Base-by-base conservation (phyloP, 2,888 invertebrate genomes). In the Sarcophaga rosellei region DNA sequence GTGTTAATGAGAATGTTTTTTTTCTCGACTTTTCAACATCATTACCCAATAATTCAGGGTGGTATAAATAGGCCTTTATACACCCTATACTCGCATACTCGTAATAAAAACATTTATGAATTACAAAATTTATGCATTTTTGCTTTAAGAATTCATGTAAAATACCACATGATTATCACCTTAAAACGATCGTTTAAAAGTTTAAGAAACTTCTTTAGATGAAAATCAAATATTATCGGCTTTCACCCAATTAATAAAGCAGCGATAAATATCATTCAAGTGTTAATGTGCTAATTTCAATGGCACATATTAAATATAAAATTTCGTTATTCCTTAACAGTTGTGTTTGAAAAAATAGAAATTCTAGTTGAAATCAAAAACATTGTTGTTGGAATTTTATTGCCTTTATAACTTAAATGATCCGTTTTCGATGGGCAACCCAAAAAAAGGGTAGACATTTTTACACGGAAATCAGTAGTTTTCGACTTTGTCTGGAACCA, bases 1-100 rank as follows among this genome's bases (percentile, higher is more conserved):
- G 15, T 62, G 80, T 80, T 81, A 81, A 81, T 81, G 61, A 80
- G 73, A 81, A 74, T 68, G 73, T 81, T 81, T 57, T 47, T 15
- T 75, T 53, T 61, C 61, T 15, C 35, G 8, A 53, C 6, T 57
- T 44, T 20, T 35, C 15, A 75, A 76, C 65, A 53, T 17, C 5
- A 17, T 53, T 53, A 53, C 15, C 53, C 53, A 53, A 15, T 53
- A 53, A 17, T 53, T 53, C 15, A 53, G 15, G 4, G 3, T 35
- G 4, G 3, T 35, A 17, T 53, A 17, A 15, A 53, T 53, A 17
- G 53, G 17, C 17, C 53, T 53, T 53, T 53, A 53, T 17, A 53
- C 5, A 53, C 53, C 3, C 17, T 53, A 10, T 53, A 53, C 47
- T 47, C 15, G 35, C 6, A 47, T 15, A 47, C 53, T 5, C 17